Evolutionary conservation across 2,888 invertebrate species (phyloP), one percentile per base, ranked within the genome.

Genomic region (Nebria brevicollis): DNA sequence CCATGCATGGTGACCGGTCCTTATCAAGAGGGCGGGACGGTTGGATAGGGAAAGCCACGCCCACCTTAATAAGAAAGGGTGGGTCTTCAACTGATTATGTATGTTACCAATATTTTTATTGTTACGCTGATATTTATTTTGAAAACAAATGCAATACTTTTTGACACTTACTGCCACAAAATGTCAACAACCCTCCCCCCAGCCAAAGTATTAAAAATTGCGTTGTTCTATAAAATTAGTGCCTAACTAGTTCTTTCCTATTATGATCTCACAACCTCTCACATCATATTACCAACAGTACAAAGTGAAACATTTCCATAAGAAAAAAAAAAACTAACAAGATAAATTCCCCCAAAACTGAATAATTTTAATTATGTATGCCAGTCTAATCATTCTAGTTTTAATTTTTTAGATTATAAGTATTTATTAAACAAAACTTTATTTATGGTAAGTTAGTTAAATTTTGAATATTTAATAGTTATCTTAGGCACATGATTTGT

Each of bases 1-100:
- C 94, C 95, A 72, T 96, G 96, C 90, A 94, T 95, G 89, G 95
- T 95, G 86, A 95, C 96, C 83, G 96, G 96, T 84, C 95, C 95
- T 82, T 96, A 95, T 90, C 95, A 95, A 89, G 94, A 83, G 41
- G 82, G 83, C 65, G 74, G 82, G n/a, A 79, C 82, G 41, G 81
- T 81, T 82, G 82, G 83, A 80, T 82, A 84, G 82, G 78, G 76
- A 75, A 78, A 75, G 77, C 77, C 68, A 68, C 82, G 77, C 77
- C 74, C 82, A 72, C 70, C 76, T 10, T 65, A 75, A 34, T 76
- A 81, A 70, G n/a, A 75, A 54, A 11, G 54, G 54, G 54, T 54
- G 54, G 54, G 54, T 2, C 54, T 54, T 54, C 54, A 11, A 34
- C 34, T 34, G 34, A 34, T 79, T 70, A 75, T 80, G 70, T 75